Evolutionary conservation across 2,888 invertebrate species (phyloP).

Genomic region (Hemithea aestivaria): DNA sequence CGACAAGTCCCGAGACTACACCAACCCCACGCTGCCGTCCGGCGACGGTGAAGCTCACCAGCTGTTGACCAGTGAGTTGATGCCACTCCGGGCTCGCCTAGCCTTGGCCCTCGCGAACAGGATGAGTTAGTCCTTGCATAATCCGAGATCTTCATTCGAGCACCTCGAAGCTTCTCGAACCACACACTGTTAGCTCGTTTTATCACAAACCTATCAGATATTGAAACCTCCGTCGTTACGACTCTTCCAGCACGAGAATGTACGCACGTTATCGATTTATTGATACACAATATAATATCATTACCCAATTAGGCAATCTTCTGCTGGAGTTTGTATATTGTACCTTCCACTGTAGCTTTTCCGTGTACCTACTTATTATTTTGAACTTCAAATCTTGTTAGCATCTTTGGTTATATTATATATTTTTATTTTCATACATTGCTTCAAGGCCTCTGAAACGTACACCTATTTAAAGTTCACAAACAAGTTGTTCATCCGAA

Average conservation of each 20-base stretch:
- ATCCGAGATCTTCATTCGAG: slow-evolving; percentile 53
- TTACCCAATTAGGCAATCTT: slow-evolving; percentile 7
- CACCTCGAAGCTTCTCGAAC: slow-evolving; percentile 60
- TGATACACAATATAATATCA: slow-evolving; percentile 4
- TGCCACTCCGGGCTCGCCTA: slow-evolving; percentile 74
- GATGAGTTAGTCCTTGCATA: slow-evolving; percentile 80
- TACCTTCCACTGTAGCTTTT: slow-evolving; percentile 5
- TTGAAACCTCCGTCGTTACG: slow-evolving; percentile 7
- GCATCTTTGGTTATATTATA: slow-evolving; percentile 1
- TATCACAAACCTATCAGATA: slow-evolving; percentile 29
- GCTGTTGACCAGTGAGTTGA: slow-evolving; percentile 83
- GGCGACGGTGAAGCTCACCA: slow-evolving; percentile 87
- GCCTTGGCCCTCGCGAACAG: slow-evolving; percentile 75
- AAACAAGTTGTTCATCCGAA: slow-evolving; percentile 3
- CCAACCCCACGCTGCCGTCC: slow-evolving; percentile 97
- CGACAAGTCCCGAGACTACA: slow-evolving; percentile 99
- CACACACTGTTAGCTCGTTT: slow-evolving; percentile 33
- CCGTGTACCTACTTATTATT: slow-evolving; percentile 5
- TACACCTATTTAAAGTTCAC: neutral
- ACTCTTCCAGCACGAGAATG: slow-evolving; percentile 12
- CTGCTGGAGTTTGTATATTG: slow-evolving; percentile 15
- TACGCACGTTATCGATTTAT: slow-evolving; percentile 11
- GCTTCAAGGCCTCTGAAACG: too few relatives aligned
- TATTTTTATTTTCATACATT: neutral
- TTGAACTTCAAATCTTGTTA: neutral